Percentiles rank a stretch among this genome's conserved stretches.
Conservation (phyloP, 2,888 invertebrate genomes). For the Dioctria linearis region DNA sequence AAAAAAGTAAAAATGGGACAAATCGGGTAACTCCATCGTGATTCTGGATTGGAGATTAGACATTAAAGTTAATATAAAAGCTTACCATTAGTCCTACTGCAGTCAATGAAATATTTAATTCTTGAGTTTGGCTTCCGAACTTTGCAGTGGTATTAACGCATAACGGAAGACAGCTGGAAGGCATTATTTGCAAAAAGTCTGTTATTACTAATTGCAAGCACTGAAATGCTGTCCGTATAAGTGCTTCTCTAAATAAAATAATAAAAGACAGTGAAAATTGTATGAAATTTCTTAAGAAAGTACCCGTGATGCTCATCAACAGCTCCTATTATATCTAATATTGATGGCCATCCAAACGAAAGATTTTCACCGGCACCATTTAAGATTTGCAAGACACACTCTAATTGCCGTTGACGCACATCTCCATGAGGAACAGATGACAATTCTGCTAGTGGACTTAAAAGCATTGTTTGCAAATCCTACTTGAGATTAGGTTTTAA, state of each 20-base stretch:
- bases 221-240: slow-evolving; percentile 95
- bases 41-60: too few relatives aligned
- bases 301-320: slow-evolving; percentile 94
- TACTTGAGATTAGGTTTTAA: slow-evolving; percentile 62
- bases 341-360: slow-evolving; percentile 94
- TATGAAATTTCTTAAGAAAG: slow-evolving; percentile 42
- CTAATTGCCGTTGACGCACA: slow-evolving; percentile 94
- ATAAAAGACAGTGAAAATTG: not conserved
- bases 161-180: slow-evolving; percentile 90
- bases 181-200: slow-evolving; percentile 93
- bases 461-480: slow-evolving; percentile 87
- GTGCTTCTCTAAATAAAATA: slow-evolving; percentile 79
- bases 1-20: too few relatives aligned
- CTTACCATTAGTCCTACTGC: slow-evolving; percentile 95
- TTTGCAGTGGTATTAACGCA: slow-evolving; percentile 95
- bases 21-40: too few relatives aligned
- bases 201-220: slow-evolving; percentile 96
- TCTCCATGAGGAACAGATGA: slow-evolving; percentile 93
- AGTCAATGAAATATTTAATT: slow-evolving; percentile 96
- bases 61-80: not conserved
- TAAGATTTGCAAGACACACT: slow-evolving; percentile 92
- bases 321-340: slow-evolving; percentile 95
- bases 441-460: slow-evolving; percentile 93
- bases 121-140: slow-evolving; percentile 96
- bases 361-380: slow-evolving; percentile 94